Conservation (phyloP, 2,113 vertebrate genomes). For the Isurus oxyrinchus region DNA sequence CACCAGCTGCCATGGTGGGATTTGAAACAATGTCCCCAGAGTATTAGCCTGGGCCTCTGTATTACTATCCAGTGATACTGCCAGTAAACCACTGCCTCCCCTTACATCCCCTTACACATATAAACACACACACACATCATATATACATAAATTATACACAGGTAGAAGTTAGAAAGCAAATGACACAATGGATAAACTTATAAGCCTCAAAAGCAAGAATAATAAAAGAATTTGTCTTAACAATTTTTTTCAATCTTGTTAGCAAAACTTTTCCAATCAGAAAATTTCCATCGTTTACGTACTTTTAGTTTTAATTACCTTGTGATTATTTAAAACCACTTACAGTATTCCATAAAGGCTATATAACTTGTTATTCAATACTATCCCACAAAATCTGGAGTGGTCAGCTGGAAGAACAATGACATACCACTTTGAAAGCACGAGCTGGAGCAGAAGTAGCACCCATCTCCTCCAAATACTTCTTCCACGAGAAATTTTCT, state of each 20-base stretch:
- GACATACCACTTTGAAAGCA: constrained; percentile 81
- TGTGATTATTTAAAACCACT: not conserved
- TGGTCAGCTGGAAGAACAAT: not conserved
- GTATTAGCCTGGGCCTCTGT: too few relatives aligned
- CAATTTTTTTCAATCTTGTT: not conserved
- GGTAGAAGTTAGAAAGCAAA: not conserved
- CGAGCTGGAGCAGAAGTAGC: constrained; percentile 75
- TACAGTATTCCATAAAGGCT: not conserved
- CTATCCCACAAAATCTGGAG: not conserved
- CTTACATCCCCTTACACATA: too few relatives aligned
- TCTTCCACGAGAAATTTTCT: constrained; percentile 84
- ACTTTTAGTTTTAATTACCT: not conserved
- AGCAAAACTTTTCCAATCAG: not conserved
- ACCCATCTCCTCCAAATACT: constrained; percentile 83
- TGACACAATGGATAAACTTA: not conserved
- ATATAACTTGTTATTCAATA: not conserved
- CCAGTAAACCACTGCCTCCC: too few relatives aligned
- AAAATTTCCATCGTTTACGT: not conserved
- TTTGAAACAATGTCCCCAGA: too few relatives aligned
- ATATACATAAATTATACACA: too few relatives aligned
- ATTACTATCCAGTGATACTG: too few relatives aligned
- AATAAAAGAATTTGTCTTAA: not conserved
- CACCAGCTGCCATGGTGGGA: too few relatives aligned
- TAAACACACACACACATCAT: too few relatives aligned
- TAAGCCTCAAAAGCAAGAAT: not conserved